Conservation (phyloP, 2,888 invertebrate species). For the Pardosa pseudoannulata region DNA sequence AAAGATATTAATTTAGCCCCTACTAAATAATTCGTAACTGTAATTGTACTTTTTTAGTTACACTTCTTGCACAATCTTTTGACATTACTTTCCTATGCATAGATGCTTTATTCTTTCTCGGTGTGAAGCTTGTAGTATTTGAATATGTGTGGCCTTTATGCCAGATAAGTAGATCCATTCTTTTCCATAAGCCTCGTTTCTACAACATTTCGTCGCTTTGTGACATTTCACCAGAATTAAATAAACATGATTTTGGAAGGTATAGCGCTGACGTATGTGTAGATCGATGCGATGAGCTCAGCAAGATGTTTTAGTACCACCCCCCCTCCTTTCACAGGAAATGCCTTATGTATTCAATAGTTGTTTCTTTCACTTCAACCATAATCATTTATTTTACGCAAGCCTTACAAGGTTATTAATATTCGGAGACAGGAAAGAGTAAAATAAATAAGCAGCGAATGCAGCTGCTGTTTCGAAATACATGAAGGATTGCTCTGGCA, state of each 20-base stretch:
- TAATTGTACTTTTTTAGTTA: too few species aligned
- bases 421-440: conserved; percentile 35
- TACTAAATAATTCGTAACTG: too few species aligned
- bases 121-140: too few species aligned
- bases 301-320: conserved; percentile 47
- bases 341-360: conserved; percentile 67
- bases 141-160: too few species aligned
- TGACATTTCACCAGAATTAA: conserved; percentile 65
- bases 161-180: too few species aligned
- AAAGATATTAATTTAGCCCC: too few species aligned
- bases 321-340: conserved; percentile 37
- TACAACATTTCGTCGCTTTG: conserved; percentile 38
- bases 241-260: conserved; percentile 63
- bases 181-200: conserved; percentile 36
- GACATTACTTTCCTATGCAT: too few species aligned
- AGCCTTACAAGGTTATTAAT: conserved; percentile 64
- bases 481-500: conserved; percentile 32
- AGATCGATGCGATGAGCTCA: conserved; percentile 51
- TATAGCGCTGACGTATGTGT: conserved; percentile 41
- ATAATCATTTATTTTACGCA: conserved; percentile 70
- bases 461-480: conserved; percentile 36
- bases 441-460: conserved; percentile 10
- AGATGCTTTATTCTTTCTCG: too few species aligned
- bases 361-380: conserved; percentile 60
- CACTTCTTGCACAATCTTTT: too few species aligned